Conservation (phyloP, 2,113 vertebrate species). For the Neodontobutis hainanensis region DNA sequence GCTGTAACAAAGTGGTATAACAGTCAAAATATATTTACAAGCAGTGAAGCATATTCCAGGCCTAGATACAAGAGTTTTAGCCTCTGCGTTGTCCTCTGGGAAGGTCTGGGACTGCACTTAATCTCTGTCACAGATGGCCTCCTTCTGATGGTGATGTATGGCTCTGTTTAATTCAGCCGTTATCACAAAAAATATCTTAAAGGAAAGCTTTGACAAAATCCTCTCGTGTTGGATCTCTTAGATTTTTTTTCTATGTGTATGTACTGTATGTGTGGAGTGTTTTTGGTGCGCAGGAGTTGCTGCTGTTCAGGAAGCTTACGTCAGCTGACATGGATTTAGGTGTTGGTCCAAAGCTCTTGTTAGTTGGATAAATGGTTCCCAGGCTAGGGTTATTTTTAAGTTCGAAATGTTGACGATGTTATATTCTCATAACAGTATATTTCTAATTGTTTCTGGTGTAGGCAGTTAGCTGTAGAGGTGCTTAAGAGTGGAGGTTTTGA, state of each 20-base stretch:
- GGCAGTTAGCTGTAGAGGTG: no score
- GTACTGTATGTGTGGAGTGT: conserved; percentile 2
- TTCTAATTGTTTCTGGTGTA: neutral
- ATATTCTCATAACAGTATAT: neutral
- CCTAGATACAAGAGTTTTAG: neutral
- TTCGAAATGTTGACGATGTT: neutral
- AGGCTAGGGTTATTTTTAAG: conserved; percentile 13
- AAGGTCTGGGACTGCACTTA: conserved; percentile 32
- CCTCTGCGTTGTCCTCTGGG: conserved; percentile 13
- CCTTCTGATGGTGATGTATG: conserved; percentile 48
- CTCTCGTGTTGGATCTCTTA: neutral
- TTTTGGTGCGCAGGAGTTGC: conserved; percentile 55
- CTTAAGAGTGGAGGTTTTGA: neutral
- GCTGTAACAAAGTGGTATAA: no score
- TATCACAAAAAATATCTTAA: conserved; percentile 35
- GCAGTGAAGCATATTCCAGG: neutral
- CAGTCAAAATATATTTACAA: no score
- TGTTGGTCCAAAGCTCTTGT: conserved; percentile 26
- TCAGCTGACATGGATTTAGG: conserved; percentile 71
- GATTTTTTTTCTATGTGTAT: conserved; percentile 2
- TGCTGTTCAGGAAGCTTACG: conserved; percentile 59
- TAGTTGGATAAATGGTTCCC: conserved; percentile 24
- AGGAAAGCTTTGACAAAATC: conserved; percentile 6
- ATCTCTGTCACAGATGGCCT: conserved; percentile 41
- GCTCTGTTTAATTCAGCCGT: conserved; percentile 37